Evolutionary conservation across 2,888 invertebrate species (phyloP).

Genomic region (Drepana falcataria): DNA sequence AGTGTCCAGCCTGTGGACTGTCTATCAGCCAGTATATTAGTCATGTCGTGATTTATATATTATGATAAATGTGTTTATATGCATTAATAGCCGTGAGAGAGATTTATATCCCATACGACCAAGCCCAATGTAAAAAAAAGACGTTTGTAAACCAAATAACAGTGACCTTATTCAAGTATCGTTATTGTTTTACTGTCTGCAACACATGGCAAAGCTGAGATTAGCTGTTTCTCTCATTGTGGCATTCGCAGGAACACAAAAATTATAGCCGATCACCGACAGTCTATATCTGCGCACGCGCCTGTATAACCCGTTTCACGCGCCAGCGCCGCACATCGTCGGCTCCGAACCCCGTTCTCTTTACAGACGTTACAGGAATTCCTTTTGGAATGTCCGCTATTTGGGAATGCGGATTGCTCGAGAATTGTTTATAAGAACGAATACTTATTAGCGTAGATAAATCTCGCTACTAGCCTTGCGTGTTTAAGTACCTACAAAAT

Average conservation of each 20-base stretch:
- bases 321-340: conserved; percentile 64
- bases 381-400: background rate
- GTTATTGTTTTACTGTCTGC: conserved; percentile 1
- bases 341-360: conserved; percentile 11
- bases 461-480: background rate
- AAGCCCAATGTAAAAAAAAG: background rate
- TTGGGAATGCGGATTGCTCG: background rate
- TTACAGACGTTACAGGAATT: background rate
- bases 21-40: no score
- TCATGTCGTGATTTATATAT: no score
- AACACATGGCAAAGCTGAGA: conserved; percentile 21
- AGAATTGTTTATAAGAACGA: background rate
- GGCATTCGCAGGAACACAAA: conserved; percentile 63
- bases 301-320: conserved; percentile 76
- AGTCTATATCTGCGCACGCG: conserved; percentile 65
- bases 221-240: conserved; percentile 59
- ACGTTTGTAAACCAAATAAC: background rate
- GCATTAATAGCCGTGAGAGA: no score
- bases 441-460: background rate
- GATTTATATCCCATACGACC: no score
- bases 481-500: background rate
- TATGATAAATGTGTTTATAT: no score
- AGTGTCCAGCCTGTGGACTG: no score
- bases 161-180: background rate
- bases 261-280: conserved; percentile 78